These are phyloP conservation scores for Chrysolina americana DNA, from an alignment of 2,888 invertebrate genomes.

Conservation along the genomic window DNA sequence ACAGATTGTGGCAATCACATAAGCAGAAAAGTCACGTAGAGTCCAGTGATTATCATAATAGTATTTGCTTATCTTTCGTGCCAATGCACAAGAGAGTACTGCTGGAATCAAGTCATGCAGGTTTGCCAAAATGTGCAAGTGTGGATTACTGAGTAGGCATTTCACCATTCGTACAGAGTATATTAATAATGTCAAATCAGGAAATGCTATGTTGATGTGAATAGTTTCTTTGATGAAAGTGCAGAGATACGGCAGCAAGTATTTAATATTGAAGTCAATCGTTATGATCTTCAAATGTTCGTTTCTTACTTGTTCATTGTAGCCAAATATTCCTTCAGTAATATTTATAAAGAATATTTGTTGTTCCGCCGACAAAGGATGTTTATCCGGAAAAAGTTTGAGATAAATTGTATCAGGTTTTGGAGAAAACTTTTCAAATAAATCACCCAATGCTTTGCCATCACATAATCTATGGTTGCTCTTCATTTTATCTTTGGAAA, in stretches of 20 bases:
- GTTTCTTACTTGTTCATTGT: conserved; percentile 59
- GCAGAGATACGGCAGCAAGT: conserved; percentile 58
- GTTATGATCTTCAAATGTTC: conserved; percentile 55
- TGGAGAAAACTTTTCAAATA: conserved; percentile 47
- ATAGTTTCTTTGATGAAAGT: conserved; percentile 59
- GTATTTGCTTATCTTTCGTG: conserved; percentile 60
- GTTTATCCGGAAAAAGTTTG: conserved; percentile 57
- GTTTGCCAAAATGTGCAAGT: conserved; percentile 53
- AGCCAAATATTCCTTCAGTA: conserved; percentile 61
- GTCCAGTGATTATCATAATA: conserved; percentile 63
- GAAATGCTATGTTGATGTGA: conserved; percentile 57
- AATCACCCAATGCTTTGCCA: neutral
- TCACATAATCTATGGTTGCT: neutral
- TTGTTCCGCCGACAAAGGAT: conserved; percentile 59
- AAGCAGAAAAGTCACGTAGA: conserved; percentile 60
- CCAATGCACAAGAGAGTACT: conserved; percentile 58
- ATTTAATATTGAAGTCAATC: conserved; percentile 55
- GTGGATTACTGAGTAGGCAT: conserved; percentile 57
- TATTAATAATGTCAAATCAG: conserved; percentile 60
- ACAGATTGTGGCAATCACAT: conserved; percentile 57
- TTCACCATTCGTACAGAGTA: conserved; percentile 61
- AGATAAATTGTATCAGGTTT: conserved; percentile 59
- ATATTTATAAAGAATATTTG: conserved; percentile 59
- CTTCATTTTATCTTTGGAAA: neutral
- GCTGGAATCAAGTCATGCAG: conserved; percentile 59